Base-by-base conservation (phyloP, 2,888 invertebrate genomes). In the Diadegma fenestrale region DNA sequence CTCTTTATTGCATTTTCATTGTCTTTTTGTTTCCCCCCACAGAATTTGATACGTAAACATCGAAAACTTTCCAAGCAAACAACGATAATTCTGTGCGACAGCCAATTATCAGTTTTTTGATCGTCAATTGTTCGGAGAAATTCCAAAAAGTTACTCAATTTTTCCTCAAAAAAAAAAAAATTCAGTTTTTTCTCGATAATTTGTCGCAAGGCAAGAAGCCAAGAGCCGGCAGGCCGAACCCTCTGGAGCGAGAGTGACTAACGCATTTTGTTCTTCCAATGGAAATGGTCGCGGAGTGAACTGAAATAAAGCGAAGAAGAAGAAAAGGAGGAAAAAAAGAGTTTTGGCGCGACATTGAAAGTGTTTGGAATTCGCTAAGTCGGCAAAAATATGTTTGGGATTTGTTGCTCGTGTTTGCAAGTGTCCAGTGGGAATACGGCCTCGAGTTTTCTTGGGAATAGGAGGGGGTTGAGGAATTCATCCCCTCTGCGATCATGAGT, bases 381-480 rank as follows among this genome's bases (percentile, higher is more conserved):
- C 91, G 88, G 92, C 91, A 90, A 91, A 92, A 93, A 93, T 93
- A 92, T 93, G 92, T 91, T 93, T 89, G 91, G 92, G 92, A 92
- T 92, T 90, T 89, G 90, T 64, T 69, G n/a, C 64, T 63, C n/a
- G 63, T 48, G 64, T 83, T 86, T 75, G 84, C 22, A 58, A 58
- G 58, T 86, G 88, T 87, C 88, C 88, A 85, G 87, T 83, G 87
- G 88, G 80, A 63, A 72, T 76, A 71, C 17, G 68, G 81, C 75
- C 73, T 26, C 41, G 54, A 54, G 33, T 71, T 63, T 72, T 17
- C 30, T 22, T 30, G 64, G 63, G 51, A 17, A 22, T 26, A 14
- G n/a, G 48, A 33, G 69, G 69, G 45, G 63, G 68, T 69, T 75
- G 66, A 37, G 37, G 41, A 54, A 64, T 61, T 51, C 71, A 19